A percentile compares a stretch with the other conserved stretches of the same genome.
These are phyloP conservation scores for Neelides folsomi DNA, from an alignment of 2,888 invertebrate genomes.

Conservation along the genomic window DNA sequence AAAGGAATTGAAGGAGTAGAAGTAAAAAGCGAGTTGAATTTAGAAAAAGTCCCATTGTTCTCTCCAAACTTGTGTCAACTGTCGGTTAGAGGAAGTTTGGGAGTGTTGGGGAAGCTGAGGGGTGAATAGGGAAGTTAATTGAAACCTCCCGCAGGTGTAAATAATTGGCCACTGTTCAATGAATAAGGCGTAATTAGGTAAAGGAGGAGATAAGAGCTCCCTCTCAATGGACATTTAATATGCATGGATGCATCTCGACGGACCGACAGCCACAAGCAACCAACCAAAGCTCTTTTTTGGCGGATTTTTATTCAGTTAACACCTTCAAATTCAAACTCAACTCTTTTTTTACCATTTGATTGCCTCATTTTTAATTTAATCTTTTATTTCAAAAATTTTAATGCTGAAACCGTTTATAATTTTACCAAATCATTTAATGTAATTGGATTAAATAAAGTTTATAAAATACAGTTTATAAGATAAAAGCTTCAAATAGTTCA, in stretches of 20 bases:
- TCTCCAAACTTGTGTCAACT: neutral
- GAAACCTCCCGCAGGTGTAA: constrained; percentile 8
- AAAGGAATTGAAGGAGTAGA: constrained; percentile 11
- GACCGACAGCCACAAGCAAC: neutral
- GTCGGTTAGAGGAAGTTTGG: constrained; percentile 2
- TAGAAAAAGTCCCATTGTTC: neutral
- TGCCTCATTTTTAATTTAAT: no score
- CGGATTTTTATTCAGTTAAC: no score
- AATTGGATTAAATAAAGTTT: no score
- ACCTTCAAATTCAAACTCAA: no score
- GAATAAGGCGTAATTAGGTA: constrained; percentile 7
- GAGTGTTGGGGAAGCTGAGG: neutral
- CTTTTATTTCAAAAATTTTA: no score
- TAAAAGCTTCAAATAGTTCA: no score
- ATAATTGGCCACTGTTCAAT: constrained; percentile 5
- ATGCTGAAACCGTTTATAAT: no score
- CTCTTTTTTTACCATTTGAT: no score
- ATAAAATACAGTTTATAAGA: no score
- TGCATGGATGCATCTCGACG: constrained; percentile 4
- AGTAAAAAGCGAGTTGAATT: constrained; percentile 13
- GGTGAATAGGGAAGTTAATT: constrained; percentile 10
- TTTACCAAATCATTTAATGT: no score
- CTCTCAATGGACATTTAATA: neutral
- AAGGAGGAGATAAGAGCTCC: neutral
- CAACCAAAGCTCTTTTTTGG: no score